Percentiles rank a stretch among this genome's conserved stretches.
Conservation (phyloP, 1,140 invertebrate genomes). For the Orius insidiosus region DNA sequence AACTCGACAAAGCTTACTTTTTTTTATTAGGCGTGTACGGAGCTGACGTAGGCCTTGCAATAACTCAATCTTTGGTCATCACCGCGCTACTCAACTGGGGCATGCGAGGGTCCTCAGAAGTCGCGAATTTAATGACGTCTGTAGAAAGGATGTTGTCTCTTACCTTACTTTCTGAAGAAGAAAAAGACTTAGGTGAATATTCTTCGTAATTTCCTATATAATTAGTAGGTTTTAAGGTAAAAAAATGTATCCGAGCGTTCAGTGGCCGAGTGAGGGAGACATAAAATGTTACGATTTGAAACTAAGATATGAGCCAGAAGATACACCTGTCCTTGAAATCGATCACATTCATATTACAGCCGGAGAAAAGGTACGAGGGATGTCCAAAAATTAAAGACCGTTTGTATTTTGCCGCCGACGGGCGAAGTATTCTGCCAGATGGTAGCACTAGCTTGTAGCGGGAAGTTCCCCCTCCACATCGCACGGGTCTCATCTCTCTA, state of each 20-base stretch:
- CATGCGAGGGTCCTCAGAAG: conserved; percentile 50
- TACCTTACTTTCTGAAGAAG: conserved; percentile 41
- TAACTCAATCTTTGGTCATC: conserved; percentile 63
- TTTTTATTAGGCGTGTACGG: conserved; percentile 28
- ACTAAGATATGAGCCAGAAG: not conserved
- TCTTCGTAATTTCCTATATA: not conserved
- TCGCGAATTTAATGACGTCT: conserved; percentile 60
- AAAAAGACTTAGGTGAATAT: conserved; percentile 22
- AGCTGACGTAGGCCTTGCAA: conserved; percentile 58
- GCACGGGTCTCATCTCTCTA: too few relatives aligned
- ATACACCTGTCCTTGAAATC: not conserved
- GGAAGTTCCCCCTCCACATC: too few relatives aligned
- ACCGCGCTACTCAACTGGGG: conserved; percentile 71
- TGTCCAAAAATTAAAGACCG: not conserved
- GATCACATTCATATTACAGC: not conserved
- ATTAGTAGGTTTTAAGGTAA: not conserved
- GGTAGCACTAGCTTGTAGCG: too few relatives aligned
- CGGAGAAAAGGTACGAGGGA: conserved; percentile 23
- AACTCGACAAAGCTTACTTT: too few relatives aligned
- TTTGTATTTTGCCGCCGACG: too few relatives aligned
- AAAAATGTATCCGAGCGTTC: too few relatives aligned
- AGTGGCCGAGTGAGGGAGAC: conserved; percentile 23
- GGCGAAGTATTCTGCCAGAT: too few relatives aligned
- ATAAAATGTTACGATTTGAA: conserved; percentile 15
- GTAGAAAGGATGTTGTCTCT: conserved; percentile 63